Percentiles rank a stretch among this genome's conserved stretches.
Evolutionary conservation across 2,113 vertebrate genomes (phyloP).

Genomic region (Promerops cafer): DNA sequence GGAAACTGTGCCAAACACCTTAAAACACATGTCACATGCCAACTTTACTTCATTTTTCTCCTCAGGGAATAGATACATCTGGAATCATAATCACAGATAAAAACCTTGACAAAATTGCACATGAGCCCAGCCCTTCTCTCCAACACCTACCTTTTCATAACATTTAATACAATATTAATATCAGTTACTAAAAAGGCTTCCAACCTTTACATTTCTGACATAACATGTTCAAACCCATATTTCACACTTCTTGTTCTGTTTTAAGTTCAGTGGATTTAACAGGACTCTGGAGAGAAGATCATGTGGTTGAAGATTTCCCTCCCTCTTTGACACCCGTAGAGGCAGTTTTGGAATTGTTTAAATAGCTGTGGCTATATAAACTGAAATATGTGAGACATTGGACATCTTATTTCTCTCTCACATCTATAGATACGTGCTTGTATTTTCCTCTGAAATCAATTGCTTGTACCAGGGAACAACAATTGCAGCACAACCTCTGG

Average conservation of each 20-base stretch:
- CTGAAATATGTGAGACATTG: background rate
- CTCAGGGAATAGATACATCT: constrained; percentile 74
- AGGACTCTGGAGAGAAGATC: constrained; percentile 77
- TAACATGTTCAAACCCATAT: constrained; percentile 77
- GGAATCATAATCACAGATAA: constrained; percentile 80
- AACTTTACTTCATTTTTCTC: constrained; percentile 74
- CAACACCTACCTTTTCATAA: constrained; percentile 72
- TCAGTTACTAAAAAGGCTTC: constrained; percentile 74
- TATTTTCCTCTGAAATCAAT: background rate
- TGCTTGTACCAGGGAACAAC: background rate
- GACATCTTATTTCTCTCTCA: background rate
- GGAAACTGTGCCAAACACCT: constrained; percentile 78
- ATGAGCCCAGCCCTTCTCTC: constrained; percentile 69
- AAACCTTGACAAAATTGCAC: constrained; percentile 79
- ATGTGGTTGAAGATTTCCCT: constrained; percentile 73
- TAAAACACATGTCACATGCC: constrained; percentile 80
- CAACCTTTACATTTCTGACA: constrained; percentile 74
- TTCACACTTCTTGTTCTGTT: constrained; percentile 79
- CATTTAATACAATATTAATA: constrained; percentile 82
- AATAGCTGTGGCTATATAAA: constrained; percentile 57
- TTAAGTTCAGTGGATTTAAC: constrained; percentile 81
- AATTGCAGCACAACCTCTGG: constrained; percentile 14
- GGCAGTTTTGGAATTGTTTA: constrained; percentile 71
- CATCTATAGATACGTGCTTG: background rate
- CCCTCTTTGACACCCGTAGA: constrained; percentile 71